Conservation (phyloP, 2,797 vertebrate genomes). For the Myioborus miniatus region DNA sequence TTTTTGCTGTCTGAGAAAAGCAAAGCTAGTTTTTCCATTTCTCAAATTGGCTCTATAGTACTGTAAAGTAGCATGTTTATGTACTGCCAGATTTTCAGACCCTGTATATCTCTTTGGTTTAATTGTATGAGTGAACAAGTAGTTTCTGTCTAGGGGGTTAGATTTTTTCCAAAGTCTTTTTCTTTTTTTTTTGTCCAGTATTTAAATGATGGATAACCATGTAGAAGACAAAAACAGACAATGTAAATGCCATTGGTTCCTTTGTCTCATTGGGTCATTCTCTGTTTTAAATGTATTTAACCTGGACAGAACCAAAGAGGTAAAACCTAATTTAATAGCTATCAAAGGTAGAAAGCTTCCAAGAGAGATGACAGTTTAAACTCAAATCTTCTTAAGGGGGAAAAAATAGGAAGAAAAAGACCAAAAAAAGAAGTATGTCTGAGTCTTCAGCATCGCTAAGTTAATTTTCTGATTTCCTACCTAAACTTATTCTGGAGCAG, state of each 20-base stretch:
- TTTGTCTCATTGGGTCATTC: slow-evolving; percentile 50
- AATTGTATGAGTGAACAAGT: neutral
- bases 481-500: neutral
- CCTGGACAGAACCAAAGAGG: slow-evolving; percentile 56
- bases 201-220: slow-evolving; percentile 61
- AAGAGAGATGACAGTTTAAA: neutral
- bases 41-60: neutral
- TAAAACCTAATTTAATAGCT: slow-evolving; percentile 72
- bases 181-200: neutral
- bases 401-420: neutral
- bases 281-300: slow-evolving; percentile 72
- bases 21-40: neutral
- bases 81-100: neutral
- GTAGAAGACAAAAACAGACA: slow-evolving; percentile 58
- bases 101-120: neutral
- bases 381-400: neutral
- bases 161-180: neutral
- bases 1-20: neutral
- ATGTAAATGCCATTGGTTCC: slow-evolving; percentile 53
- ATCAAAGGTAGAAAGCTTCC: slow-evolving; percentile 36
- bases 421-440: neutral
- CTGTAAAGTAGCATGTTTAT: neutral
- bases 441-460: neutral
- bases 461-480: neutral
- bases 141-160: neutral